Conservation (phyloP, 1,140 invertebrate species). For the Pectinophora gossypiella region DNA sequence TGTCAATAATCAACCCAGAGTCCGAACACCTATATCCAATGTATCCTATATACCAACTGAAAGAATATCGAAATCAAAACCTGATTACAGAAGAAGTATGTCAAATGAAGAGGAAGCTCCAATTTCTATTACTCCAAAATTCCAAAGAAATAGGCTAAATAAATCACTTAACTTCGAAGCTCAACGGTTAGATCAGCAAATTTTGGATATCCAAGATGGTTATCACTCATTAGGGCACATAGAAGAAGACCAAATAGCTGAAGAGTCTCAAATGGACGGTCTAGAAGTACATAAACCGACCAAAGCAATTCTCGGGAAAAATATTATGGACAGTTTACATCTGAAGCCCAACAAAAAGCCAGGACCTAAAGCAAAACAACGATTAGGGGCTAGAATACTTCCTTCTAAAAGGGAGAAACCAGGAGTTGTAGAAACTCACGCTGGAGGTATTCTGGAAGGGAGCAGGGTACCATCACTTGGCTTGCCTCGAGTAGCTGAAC, state of each 20-base stretch:
- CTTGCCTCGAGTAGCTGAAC: constrained; percentile 49
- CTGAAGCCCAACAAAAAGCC: constrained; percentile 68
- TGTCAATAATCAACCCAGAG: constrained; percentile 70
- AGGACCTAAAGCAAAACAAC: constrained; percentile 61
- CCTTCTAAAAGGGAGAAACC: constrained; percentile 58
- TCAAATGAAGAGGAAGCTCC: constrained; percentile 55
- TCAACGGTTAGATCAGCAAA: constrained; percentile 68
- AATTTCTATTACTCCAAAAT: constrained; percentile 53
- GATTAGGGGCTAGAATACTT: constrained; percentile 53
- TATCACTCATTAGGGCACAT: constrained; percentile 70
- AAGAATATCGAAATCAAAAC: constrained; percentile 33
- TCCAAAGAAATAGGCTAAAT: constrained; percentile 70
- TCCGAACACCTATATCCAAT: constrained; percentile 69
- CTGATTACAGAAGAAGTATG: constrained; percentile 51
- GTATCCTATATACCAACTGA: constrained; percentile 60
- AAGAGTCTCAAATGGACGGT: constrained; percentile 21
- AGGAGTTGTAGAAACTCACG: constrained; percentile 37
- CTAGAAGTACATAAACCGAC: constrained; percentile 50
- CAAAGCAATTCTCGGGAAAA: constrained; percentile 63
- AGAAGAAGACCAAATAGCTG: constrained; percentile 47
- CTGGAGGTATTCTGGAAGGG: constrained; percentile 54
- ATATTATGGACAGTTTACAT: constrained; percentile 70
- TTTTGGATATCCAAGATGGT: constrained; percentile 67
- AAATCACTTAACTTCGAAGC: constrained; percentile 69
- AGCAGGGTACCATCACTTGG: constrained; percentile 67